Evolutionary conservation across 1,140 invertebrate species (phyloP).

Genomic region (Leptinotarsa undecemlineata): DNA sequence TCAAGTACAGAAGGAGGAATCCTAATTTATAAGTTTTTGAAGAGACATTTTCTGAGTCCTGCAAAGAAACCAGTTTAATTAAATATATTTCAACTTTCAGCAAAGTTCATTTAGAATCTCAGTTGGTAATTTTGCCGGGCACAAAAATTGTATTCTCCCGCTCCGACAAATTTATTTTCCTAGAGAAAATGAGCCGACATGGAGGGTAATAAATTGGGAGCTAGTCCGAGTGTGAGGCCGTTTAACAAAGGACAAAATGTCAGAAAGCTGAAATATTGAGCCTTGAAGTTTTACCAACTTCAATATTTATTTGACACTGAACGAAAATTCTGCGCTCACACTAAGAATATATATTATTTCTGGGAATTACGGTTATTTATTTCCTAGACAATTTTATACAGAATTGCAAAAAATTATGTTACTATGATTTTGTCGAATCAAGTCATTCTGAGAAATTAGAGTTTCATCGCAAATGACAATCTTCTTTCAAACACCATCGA

Average conservation of each 20-base stretch:
- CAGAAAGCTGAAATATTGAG: constrained; percentile 9
- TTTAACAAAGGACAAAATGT: constrained; percentile 16
- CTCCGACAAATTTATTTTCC: constrained; percentile 12
- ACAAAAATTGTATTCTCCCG: constrained; percentile 10
- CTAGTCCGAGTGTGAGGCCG: neutral
- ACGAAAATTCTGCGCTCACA: neutral
- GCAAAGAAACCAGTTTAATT: constrained; percentile 8
- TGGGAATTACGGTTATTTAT: neutral
- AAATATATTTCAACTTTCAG: constrained; percentile 12
- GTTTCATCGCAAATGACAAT: no score
- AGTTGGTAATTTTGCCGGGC: constrained; percentile 3
- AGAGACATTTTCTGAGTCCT: neutral
- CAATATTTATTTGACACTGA: constrained; percentile 3
- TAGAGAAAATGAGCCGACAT: constrained; percentile 9
- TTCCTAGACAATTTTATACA: neutral
- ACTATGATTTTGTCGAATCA: no score
- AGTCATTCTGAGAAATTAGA: no score
- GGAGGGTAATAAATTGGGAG: neutral
- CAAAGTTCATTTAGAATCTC: constrained; percentile 4
- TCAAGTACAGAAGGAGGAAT: neutral
- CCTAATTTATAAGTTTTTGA: constrained; percentile 6
- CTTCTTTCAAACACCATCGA: no score
- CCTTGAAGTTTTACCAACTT: constrained; percentile 7
- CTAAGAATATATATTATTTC: neutral
- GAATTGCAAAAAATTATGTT: no score